These are phyloP conservation scores for Chionoecetes opilio DNA, from an alignment of 1,140 invertebrate species.

Conservation along the genomic window DNA sequence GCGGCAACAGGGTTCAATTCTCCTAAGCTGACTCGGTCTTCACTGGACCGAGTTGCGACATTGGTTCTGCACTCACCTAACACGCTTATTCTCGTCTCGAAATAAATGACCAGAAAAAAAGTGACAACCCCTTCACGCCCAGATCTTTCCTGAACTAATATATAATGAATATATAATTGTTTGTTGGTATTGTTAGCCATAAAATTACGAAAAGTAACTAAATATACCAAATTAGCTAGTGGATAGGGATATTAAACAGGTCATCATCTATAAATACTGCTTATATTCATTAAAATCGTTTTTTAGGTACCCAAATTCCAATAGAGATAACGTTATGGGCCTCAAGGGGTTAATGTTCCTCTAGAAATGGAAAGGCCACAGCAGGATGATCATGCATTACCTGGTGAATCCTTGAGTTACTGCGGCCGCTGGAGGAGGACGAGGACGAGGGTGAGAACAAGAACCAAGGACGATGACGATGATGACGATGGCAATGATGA, in stretches of 20 bases:
- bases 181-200: too few species aligned
- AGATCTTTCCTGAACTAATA: too few species aligned
- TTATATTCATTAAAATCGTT: too few species aligned
- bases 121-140: too few species aligned
- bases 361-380: not conserved
- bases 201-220: too few species aligned
- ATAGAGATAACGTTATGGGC: too few species aligned
- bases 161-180: too few species aligned
- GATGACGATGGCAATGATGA: not conserved
- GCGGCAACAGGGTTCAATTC: not conserved
- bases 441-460: too few species aligned
- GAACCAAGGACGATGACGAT: not conserved
- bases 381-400: not conserved
- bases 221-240: too few species aligned
- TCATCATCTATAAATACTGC: too few species aligned
- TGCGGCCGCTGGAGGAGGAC: not conserved
- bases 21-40: not conserved
- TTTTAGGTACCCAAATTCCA: too few species aligned
- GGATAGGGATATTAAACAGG: too few species aligned
- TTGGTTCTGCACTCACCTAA: not conserved
- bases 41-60: not conserved
- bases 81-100: not conserved
- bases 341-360: not conserved
- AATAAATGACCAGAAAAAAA: not conserved
- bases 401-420: slow-evolving; percentile 3